A percentile compares a stretch with the other conserved stretches of the same genome.
Evolutionary conservation across 1,140 invertebrate species (phyloP).

Genomic region (Tetramorium parvispinum): DNA sequence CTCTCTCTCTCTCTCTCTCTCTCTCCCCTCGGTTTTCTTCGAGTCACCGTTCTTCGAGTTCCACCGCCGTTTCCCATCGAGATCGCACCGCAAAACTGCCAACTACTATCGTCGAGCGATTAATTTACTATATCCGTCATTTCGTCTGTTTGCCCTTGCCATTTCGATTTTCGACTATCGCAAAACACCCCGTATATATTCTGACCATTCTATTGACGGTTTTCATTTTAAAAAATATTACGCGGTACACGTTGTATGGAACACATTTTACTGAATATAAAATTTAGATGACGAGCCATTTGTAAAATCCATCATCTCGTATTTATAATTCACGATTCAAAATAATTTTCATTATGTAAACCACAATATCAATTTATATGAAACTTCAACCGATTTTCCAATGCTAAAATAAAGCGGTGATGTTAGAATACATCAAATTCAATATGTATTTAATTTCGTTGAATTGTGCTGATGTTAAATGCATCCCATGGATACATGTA

Average conservation of each 20-base stretch:
- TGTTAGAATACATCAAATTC: not conserved
- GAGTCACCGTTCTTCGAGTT: slow-evolving; percentile 32
- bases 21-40: slow-evolving; percentile 39
- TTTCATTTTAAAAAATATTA: slow-evolving; percentile 34
- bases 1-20: slow-evolving; percentile 14
- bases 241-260: not conserved
- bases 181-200: not conserved
- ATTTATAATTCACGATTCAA: slow-evolving; percentile 43
- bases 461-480: not conserved
- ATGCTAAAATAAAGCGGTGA: not conserved
- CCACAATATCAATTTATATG: not conserved
- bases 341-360: slow-evolving; percentile 42
- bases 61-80: slow-evolving; percentile 26
- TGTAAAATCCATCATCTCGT: slow-evolving; percentile 17
- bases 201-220: not conserved
- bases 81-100: slow-evolving; percentile 30
- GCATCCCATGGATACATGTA: not conserved
- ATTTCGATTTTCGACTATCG: slow-evolving; percentile 15
- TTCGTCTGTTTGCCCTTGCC: not conserved
- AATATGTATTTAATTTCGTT: not conserved
- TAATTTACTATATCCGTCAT: slow-evolving; percentile 27
- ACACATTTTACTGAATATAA: slow-evolving; percentile 29
- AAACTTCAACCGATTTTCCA: not conserved
- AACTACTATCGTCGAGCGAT: slow-evolving; percentile 47
- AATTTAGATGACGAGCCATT: slow-evolving; percentile 42